phyloP scores from a whole-genome alignment of 2,888 invertebrate genomes.

The Stenotaenia linearis region DNA sequence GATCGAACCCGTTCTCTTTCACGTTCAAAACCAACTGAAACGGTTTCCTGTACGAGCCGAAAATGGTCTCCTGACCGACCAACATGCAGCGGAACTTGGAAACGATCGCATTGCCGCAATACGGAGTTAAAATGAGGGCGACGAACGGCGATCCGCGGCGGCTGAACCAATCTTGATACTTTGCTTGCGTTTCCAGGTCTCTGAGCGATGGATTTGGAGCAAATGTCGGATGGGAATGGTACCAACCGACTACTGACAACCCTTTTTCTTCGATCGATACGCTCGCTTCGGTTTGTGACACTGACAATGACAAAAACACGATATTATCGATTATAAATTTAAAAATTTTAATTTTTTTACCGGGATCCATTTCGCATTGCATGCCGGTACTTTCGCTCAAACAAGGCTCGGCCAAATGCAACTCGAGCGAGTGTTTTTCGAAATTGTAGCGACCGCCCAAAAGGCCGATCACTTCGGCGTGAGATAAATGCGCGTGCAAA shows the following conservation, averaged over 20 bases:
- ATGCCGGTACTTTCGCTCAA: slow-evolving; percentile 59
- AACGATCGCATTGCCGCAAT: slow-evolving; percentile 40
- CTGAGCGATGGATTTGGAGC: slow-evolving; percentile 62
- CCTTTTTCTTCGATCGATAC: slow-evolving; percentile 53
- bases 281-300: slow-evolving; percentile 60
- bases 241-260: slow-evolving; percentile 62
- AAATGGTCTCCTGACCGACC: slow-evolving; percentile 29
- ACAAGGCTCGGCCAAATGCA: slow-evolving; percentile 59
- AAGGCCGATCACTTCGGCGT: slow-evolving; percentile 69
- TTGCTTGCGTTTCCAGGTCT: slow-evolving; percentile 62
- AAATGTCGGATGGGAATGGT: slow-evolving; percentile 71
- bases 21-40: slow-evolving; percentile 27
- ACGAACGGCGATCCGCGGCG: slow-evolving; percentile 56
- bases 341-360: slow-evolving; percentile 44
- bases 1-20: neutral
- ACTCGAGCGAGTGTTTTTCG: slow-evolving; percentile 47
- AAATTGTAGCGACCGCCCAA: slow-evolving; percentile 56
- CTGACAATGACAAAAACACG: too few relatives aligned
- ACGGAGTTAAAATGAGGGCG: slow-evolving; percentile 62
- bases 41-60: slow-evolving; percentile 3
- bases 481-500: slow-evolving; percentile 62
- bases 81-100: slow-evolving; percentile 34
- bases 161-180: slow-evolving; percentile 56
- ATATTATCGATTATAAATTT: neutral
- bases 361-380: slow-evolving; percentile 74